Base-by-base conservation (phyloP, 2,797 vertebrate species). In the Anas bernieri region DNA sequence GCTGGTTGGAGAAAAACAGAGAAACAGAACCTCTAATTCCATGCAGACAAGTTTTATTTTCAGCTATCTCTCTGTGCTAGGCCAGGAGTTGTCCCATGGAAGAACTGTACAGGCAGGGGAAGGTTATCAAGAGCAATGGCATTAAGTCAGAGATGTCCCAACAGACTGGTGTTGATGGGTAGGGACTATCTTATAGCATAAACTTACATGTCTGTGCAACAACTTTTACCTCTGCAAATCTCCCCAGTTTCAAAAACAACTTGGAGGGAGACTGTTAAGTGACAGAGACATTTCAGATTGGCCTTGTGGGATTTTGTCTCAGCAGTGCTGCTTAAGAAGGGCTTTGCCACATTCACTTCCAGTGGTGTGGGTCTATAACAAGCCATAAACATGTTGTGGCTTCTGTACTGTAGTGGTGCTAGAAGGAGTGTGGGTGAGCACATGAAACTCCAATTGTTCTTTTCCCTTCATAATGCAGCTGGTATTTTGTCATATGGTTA, bases 401-500 rank as follows among this genome's bases (percentile, higher is more conserved):
- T 84, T 92, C n/a, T 50, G 23, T 82, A n/a, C 69, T 86, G 5
- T 48, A 58, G 55, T 72, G 69, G 72, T 88, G 37, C 61, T 69
- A 73, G 56, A 81, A 81, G 68, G 50, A 83, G 21, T 41, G 41
- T 93, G 92, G 76, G 55, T 67, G 82, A 87, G 86, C 66, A 91
- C 8, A 28, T 68, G 91, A 73, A 87, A 90, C 76, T 86, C 37
- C 6, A 8, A 16, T 96, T 79, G 88, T 37, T 93, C 58, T 80
- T 95, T 52, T 86, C 22, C 26, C 55, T 58, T 84, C 0, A 4
- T 83, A 55, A 48, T 69, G 82, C 1, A 10, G 56, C 26, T 62
- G 48, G 16, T 76, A 83, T 96, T 97, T 94, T 94, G 69, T 95
- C 69, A 41, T 75, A 79, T 21, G 37, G 20, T 39, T 80, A 82